A percentile compares a stretch with the other conserved stretches of the same genome.
Conservation (phyloP, 2,113 vertebrate species). For the Theristicus caerulescens region DNA sequence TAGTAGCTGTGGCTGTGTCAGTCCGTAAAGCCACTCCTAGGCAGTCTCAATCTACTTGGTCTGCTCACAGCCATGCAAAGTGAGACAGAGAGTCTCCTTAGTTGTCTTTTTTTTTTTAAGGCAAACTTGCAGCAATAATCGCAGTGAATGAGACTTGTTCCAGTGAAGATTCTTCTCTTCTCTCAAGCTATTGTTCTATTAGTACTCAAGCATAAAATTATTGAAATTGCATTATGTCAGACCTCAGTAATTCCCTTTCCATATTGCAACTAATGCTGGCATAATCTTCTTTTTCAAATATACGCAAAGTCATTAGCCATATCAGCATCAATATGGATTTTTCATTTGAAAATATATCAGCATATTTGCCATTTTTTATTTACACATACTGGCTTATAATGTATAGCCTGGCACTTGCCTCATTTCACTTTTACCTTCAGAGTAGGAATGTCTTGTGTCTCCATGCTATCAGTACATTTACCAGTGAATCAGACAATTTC, state of each 20-base stretch:
- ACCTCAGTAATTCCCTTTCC: neutral
- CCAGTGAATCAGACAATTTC: neutral
- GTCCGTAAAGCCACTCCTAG: neutral
- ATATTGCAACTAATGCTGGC: neutral
- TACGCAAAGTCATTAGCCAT: neutral
- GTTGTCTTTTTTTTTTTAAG: neutral
- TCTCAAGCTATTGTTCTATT: neutral
- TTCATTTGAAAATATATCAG: neutral
- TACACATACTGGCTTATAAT: neutral
- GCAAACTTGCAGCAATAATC: neutral
- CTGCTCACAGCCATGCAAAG: neutral
- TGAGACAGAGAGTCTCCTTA: neutral
- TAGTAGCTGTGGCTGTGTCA: neutral
- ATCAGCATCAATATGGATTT: neutral
- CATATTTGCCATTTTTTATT: neutral
- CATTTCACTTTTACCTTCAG: neutral
- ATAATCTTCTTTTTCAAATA: neutral
- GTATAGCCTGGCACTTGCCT: neutral
- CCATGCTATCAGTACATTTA: neutral
- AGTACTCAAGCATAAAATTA: neutral
- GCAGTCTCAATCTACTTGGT: neutral
- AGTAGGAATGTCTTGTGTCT: neutral
- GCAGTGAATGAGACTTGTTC: neutral
- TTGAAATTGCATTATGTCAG: neutral
- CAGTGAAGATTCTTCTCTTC: neutral